Percentiles rank a stretch among this genome's conserved stretches.
Conservation (phyloP, 2,797 vertebrate genomes). For the Anomalospiza imberbis region DNA sequence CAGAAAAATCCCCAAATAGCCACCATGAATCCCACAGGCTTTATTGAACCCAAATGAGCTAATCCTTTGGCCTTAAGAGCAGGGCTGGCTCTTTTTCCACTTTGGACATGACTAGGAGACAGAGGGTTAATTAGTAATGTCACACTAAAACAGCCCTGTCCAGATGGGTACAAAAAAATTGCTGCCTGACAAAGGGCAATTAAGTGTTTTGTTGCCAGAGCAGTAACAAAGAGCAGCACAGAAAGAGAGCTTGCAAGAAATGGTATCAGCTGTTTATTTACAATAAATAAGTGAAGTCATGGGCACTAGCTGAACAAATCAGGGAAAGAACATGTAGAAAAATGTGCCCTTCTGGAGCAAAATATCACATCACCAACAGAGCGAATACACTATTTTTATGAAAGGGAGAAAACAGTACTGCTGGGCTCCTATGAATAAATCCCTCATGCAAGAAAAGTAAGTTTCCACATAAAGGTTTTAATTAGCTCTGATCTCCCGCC, state of each 20-base stretch:
- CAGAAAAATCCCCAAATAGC: background rate
- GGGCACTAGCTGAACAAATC: slow-evolving; percentile 36
- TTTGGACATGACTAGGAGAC: background rate
- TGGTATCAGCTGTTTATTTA: slow-evolving; percentile 60
- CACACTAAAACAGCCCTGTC: background rate
- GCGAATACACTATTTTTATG: background rate
- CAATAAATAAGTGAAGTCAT: slow-evolving; percentile 66
- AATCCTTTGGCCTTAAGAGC: background rate
- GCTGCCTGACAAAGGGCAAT: slow-evolving; percentile 48
- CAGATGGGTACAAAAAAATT: slow-evolving; percentile 39
- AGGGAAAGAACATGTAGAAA: slow-evolving; percentile 10
- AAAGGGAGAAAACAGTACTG: background rate
- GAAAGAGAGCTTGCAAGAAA: slow-evolving; percentile 52
- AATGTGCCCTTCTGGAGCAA: slow-evolving; percentile 27
- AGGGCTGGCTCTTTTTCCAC: background rate
- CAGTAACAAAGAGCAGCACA: slow-evolving; percentile 45
- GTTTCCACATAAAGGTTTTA: slow-evolving; percentile 23
- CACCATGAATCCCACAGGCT: background rate
- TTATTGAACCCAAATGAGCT: background rate
- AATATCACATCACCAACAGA: background rate
- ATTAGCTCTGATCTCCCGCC: background rate
- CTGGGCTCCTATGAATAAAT: background rate
- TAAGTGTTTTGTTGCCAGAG: slow-evolving; percentile 47
- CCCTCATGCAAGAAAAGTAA: background rate
- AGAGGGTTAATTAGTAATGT: slow-evolving; percentile 47